Evolutionary conservation across 2,797 vertebrate species (phyloP), one percentile per base, ranked within the genome.

Genomic region (Cossypha polioptera): DNA sequence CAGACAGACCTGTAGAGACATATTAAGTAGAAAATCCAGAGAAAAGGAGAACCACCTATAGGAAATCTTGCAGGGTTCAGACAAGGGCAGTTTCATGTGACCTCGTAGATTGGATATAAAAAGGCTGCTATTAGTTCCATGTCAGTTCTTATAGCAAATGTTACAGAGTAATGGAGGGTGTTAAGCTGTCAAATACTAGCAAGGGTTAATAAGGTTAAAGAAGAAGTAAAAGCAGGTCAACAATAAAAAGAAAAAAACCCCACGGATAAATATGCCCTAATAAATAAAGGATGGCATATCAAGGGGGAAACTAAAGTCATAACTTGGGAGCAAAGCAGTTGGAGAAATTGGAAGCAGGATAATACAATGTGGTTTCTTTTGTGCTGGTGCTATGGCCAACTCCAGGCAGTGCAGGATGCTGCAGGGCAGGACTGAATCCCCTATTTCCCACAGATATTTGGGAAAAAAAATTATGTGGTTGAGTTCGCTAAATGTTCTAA

Each of bases 201-300:
- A 98, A 97, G 97, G 98, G 98, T 98, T 98, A 98, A 98, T 98
- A 98, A 98, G 98, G 98, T 98, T 98, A 98, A 98, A 96, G 95
- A 97, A 98, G 97, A 98, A 98, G 97, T 98, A 98, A 98, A 98
- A 98, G 94, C 92, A 96, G 96, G 92, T 94, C 96, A 97, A 97
- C 96, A 98, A 97, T 97, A 97, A 97, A 97, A 95, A 97, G 67
- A 95, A 86, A 78, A 67, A 97, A 94, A 69, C 25, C 35, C 40
- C 63, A 85, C 0, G 40, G 97, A 96, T 97, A 97, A 98, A 98
- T 97, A 97, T 95, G 87, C 91, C 92, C 65, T 96, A 97, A 96
- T 98, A 98, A 98, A 98, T 97, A 97, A 98, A 97, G 95, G 79
- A 90, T 97, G 97, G 96, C 94, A 93, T 91, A 76, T 96, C 91